phyloP scores from a whole-genome alignment of 2,797 vertebrate genomes.

The Epinephelus malabaricus region DNA sequence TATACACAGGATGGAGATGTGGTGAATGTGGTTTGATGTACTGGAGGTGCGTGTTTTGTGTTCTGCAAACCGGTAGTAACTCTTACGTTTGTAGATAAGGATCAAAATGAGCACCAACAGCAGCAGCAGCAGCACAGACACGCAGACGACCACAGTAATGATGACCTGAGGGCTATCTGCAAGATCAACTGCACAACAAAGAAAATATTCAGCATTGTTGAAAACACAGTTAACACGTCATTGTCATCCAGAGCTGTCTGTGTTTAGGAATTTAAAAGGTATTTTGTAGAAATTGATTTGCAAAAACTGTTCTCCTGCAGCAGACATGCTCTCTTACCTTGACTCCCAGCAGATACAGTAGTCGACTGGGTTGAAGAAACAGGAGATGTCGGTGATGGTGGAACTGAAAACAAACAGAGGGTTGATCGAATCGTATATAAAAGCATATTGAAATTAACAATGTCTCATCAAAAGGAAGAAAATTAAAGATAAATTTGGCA shows the following conservation, averaged over 20 bases:
- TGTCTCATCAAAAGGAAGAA: background rate
- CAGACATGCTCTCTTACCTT: background rate
- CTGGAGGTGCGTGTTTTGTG: fast-evolving
- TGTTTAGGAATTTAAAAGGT: background rate
- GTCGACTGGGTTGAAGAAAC: background rate
- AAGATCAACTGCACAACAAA: background rate
- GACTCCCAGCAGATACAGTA: background rate
- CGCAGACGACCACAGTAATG: background rate
- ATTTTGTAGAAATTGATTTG: background rate
- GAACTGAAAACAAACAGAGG: background rate
- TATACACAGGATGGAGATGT: background rate
- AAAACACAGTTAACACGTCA: background rate
- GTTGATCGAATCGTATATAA: background rate
- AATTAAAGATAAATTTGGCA: background rate
- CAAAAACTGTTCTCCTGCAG: background rate
- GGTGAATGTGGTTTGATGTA: background rate
- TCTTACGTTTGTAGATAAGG: conserved; percentile 48
- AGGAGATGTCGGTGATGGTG: background rate
- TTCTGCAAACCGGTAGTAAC: background rate
- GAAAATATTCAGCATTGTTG: background rate
- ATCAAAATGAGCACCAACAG: background rate
- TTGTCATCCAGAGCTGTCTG: background rate
- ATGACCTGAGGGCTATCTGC: fast-evolving
- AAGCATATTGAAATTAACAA: background rate
- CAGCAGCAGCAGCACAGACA: conserved; percentile 14